These are phyloP conservation scores for Dolichotis patagonum DNA, from an alignment of 2,113 vertebrate species.

Conservation along the genomic window DNA sequence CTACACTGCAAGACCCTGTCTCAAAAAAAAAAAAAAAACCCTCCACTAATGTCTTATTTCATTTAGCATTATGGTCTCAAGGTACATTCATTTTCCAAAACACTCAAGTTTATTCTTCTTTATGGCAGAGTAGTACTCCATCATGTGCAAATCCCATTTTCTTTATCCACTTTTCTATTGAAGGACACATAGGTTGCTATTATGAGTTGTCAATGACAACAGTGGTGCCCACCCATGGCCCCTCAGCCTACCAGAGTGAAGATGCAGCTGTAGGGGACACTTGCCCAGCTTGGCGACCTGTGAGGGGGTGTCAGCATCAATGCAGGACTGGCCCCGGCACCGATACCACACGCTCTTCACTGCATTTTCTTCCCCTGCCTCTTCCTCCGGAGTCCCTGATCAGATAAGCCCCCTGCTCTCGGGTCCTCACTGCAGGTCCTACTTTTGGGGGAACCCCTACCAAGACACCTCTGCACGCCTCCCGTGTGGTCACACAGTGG, in stretches of 20 bases:
- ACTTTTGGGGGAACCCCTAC: neutral
- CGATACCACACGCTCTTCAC: accelerated
- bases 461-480: neutral
- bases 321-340: neutral
- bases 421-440: neutral
- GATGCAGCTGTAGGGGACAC: neutral
- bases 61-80: neutral
- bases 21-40: neutral
- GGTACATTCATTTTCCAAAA: neutral
- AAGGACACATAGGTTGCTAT: neutral
- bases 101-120: neutral
- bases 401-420: neutral
- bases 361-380: neutral
- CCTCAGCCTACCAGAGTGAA: neutral
- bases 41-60: no score
- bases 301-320: accelerated
- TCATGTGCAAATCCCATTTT: neutral
- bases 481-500: neutral
- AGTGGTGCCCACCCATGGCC: neutral
- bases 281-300: neutral
- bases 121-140: neutral
- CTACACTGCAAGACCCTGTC: neutral
- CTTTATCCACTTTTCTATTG: neutral
- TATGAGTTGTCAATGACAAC: neutral
- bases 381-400: no score